A percentile compares a stretch with the other conserved stretches of the same genome.
phyloP scores from a whole-genome alignment of 2,113 vertebrate genomes.

The Chroicocephalus ridibundus region DNA sequence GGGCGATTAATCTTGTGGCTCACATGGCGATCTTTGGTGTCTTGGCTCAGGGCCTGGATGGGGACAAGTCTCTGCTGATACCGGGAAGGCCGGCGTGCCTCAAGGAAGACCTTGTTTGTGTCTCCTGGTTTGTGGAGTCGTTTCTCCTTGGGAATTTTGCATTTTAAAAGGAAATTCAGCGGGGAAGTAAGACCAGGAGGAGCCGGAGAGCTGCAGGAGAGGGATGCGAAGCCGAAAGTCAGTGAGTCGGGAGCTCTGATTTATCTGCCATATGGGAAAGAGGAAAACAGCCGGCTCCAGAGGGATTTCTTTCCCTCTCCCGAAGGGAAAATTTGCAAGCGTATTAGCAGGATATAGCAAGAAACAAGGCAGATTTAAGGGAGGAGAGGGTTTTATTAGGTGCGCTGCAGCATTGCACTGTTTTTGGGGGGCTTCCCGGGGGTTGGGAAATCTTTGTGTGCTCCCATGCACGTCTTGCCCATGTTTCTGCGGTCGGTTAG shows the following conservation, averaged over 20 bases:
- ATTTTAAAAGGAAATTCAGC: background rate
- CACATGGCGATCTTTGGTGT: fast-evolving
- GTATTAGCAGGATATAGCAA: background rate
- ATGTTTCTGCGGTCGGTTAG: background rate
- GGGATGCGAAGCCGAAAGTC: background rate
- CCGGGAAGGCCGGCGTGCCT: background rate
- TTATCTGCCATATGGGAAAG: slow-evolving; percentile 26
- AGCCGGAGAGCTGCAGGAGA: background rate
- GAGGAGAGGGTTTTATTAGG: background rate
- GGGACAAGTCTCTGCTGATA: background rate
- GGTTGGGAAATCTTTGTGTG: background rate
- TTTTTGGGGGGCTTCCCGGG: fast-evolving
- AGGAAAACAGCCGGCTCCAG: background rate
- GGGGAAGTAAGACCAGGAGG: fast-evolving
- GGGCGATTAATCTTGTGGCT: background rate
- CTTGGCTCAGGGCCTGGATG: background rate
- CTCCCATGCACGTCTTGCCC: fast-evolving
- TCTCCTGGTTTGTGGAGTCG: background rate
- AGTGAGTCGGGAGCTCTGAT: background rate
- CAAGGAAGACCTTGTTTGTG: background rate
- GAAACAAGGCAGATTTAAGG: slow-evolving; percentile 38
- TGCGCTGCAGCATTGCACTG: background rate
- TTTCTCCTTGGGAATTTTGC: background rate
- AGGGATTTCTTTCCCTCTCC: background rate
- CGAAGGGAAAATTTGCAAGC: background rate